Conservation (phyloP, 2,113 vertebrate genomes). For the Alligator sinensis region DNA sequence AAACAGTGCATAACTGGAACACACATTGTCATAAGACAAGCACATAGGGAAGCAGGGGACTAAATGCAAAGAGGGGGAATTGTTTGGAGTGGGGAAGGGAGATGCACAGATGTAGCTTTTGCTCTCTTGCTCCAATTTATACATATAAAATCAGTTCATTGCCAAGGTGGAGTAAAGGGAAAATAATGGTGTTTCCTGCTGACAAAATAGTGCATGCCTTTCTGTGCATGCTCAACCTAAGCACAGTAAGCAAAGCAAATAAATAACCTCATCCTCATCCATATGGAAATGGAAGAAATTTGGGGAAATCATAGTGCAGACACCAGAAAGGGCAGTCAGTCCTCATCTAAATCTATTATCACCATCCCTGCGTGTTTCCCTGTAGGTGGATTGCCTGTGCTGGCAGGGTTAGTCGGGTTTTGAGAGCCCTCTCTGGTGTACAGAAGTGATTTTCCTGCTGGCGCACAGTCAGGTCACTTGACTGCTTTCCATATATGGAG, state of each 20-base stretch:
- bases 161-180: slow-evolving; percentile 21
- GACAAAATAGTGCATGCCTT: slow-evolving; percentile 10
- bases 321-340: background rate
- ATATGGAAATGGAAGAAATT: background rate
- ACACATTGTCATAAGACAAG: background rate
- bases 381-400: background rate
- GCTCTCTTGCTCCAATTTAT: background rate
- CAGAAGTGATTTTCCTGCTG: background rate
- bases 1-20: background rate
- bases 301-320: background rate
- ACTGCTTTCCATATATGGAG: background rate
- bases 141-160: slow-evolving; percentile 7
- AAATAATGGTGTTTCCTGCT: slow-evolving; percentile 17
- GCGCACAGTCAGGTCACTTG: background rate
- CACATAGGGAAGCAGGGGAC: background rate
- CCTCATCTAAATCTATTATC: background rate
- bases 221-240: background rate
- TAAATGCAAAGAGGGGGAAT: background rate
- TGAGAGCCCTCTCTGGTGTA: background rate
- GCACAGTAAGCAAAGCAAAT: slow-evolving; percentile 24
- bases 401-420: background rate
- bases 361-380: background rate
- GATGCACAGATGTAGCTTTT: background rate
- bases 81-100: background rate
- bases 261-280: slow-evolving; percentile 15